Percentiles rank a stretch among this genome's conserved stretches.
Conservation (phyloP, 2,888 invertebrate genomes). For the Hyles lineata region DNA sequence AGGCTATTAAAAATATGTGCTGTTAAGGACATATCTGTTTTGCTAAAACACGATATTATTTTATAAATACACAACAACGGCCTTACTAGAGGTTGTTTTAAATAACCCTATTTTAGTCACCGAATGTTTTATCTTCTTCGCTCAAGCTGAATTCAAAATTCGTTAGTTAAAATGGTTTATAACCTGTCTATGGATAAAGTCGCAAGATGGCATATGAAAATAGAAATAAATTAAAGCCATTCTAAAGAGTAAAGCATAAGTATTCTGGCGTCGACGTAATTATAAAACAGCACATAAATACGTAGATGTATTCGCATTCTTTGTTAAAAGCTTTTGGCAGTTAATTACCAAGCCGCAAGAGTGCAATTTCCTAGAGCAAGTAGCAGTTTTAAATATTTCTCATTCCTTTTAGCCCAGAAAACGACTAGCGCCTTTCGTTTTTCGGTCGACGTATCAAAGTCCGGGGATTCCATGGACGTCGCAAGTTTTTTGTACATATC, state of each 20-base stretch:
- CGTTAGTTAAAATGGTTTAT: too few relatives aligned
- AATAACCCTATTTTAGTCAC: too few relatives aligned
- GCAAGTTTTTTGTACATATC: conserved; percentile 62
- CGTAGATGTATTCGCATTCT: not conserved
- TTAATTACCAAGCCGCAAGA: conserved; percentile 62
- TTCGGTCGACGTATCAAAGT: conserved; percentile 64
- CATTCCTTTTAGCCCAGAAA: conserved; percentile 61
- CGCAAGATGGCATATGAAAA: too few relatives aligned
- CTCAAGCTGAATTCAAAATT: too few relatives aligned
- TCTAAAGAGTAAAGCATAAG: not conserved
- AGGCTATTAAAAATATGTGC: not conserved
- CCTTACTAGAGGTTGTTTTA: too few relatives aligned
- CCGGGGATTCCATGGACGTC: conserved; percentile 63
- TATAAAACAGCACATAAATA: not conserved
- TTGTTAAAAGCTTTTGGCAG: conserved; percentile 23
- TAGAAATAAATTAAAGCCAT: too few relatives aligned
- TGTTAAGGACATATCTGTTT: not conserved
- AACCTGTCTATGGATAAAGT: too few relatives aligned
- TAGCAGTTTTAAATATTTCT: conserved; percentile 60
- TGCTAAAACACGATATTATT: not conserved
- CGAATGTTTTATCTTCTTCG: too few relatives aligned
- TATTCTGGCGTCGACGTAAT: not conserved
- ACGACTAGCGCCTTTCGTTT: conserved; percentile 56
- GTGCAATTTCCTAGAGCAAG: conserved; percentile 65
- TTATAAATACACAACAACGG: too few relatives aligned